A percentile compares a stretch with the other conserved stretches of the same genome.
These are phyloP conservation scores for Jordanella pulchra DNA, from an alignment of 2,797 vertebrate genomes.

Conservation along the genomic window DNA sequence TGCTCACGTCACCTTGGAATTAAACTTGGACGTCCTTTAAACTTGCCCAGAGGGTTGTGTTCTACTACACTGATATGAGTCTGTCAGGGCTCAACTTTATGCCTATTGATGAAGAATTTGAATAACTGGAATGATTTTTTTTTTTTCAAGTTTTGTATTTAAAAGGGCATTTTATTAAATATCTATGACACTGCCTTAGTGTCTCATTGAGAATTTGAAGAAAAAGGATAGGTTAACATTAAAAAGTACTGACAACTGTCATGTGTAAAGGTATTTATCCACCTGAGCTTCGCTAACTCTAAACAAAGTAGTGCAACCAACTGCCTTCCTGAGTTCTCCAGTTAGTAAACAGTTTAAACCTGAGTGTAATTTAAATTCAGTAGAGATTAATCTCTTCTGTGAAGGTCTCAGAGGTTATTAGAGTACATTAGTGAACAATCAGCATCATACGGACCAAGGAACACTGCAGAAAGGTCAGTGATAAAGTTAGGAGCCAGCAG, in stretches of 20 bases:
- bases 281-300: too few relatives aligned
- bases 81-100: neutral
- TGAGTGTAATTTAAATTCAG: neutral
- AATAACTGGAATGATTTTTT: too few relatives aligned
- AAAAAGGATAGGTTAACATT: too few relatives aligned
- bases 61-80: neutral
- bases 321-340: neutral
- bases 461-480: neutral
- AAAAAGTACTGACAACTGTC: too few relatives aligned
- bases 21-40: slow-evolving; percentile 7
- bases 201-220: too few relatives aligned
- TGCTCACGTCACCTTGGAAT: slow-evolving; percentile 39
- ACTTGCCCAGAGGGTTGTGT: neutral
- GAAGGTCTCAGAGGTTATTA: neutral
- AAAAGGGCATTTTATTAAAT: too few relatives aligned
- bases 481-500: neutral
- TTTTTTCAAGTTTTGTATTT: too few relatives aligned
- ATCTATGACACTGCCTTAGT: too few relatives aligned
- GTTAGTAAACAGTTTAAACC: neutral
- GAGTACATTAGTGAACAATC: neutral
- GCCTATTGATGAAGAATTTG: neutral
- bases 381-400: neutral
- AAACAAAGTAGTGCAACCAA: too few relatives aligned
- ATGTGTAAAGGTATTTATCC: too few relatives aligned
- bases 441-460: neutral